Conservation (phyloP, 2,113 vertebrate genomes). For the Pelusios castaneus region DNA sequence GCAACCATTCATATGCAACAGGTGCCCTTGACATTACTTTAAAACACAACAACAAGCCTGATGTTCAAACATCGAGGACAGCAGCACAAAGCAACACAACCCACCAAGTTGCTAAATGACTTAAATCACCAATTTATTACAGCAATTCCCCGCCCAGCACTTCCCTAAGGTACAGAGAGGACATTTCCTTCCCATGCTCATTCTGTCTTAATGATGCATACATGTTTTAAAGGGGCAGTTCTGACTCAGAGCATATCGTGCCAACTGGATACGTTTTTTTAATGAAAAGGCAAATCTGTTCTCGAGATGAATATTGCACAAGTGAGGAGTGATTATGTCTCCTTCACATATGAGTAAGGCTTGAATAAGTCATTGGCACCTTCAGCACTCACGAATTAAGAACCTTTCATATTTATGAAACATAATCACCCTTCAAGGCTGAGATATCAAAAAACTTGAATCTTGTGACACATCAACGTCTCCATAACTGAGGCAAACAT, state of each 20-base stretch:
- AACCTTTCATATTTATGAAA: neutral
- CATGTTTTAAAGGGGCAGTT: neutral
- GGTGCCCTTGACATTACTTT: neutral
- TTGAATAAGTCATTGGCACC: neutral
- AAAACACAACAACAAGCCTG: neutral
- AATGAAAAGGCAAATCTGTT: neutral
- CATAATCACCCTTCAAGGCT: neutral
- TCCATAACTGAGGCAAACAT: neutral
- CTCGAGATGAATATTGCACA: neutral
- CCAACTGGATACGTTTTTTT: neutral
- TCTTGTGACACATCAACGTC: neutral
- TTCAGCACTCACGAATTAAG: neutral
- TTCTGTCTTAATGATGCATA: neutral
- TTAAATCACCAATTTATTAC: neutral
- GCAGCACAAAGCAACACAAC: neutral
- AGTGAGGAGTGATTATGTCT: neutral
- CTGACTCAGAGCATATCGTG: neutral
- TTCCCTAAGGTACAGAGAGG: neutral
- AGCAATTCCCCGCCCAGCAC: neutral
- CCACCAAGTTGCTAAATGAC: neutral
- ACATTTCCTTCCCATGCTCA: neutral
- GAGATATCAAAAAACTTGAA: neutral
- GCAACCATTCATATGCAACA: neutral
- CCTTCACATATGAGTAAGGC: neutral
- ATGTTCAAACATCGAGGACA: neutral